phyloP scores from a whole-genome alignment of 2,797 vertebrate genomes.

The Chrosomus eos region DNA sequence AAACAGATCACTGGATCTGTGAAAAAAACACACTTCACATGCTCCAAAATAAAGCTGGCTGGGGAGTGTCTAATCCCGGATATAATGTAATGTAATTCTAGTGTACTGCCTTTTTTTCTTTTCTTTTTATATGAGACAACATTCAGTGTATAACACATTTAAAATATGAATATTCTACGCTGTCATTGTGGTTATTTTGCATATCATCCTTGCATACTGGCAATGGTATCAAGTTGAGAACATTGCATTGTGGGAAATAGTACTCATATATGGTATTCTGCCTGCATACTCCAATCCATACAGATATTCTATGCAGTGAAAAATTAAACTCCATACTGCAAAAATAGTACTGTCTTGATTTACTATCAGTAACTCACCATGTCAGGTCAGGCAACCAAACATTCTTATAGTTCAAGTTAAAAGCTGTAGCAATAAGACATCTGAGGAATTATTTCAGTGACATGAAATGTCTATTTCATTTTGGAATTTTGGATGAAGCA shows the following conservation, averaged over 20 bases:
- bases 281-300: neutral
- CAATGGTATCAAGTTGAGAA: too few species aligned
- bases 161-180: neutral
- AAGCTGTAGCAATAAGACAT: neutral
- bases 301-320: neutral
- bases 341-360: neutral
- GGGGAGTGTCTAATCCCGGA: neutral
- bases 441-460: neutral
- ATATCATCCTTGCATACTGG: neutral
- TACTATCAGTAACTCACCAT: neutral
- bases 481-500: neutral
- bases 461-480: neutral
- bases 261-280: neutral
- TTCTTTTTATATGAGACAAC: neutral
- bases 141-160: neutral
- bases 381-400: neutral
- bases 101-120: too few species aligned
- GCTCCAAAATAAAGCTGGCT: slow-evolving; percentile 40
- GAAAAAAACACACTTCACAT: slow-evolving; percentile 33
- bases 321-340: neutral
- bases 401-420: neutral
- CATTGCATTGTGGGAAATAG: neutral
- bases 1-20: slow-evolving; percentile 51
- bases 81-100: neutral
- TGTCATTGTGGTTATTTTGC: neutral